phyloP scores from a whole-genome alignment of 1,140 invertebrate species.

The Bombus pyrosoma region DNA sequence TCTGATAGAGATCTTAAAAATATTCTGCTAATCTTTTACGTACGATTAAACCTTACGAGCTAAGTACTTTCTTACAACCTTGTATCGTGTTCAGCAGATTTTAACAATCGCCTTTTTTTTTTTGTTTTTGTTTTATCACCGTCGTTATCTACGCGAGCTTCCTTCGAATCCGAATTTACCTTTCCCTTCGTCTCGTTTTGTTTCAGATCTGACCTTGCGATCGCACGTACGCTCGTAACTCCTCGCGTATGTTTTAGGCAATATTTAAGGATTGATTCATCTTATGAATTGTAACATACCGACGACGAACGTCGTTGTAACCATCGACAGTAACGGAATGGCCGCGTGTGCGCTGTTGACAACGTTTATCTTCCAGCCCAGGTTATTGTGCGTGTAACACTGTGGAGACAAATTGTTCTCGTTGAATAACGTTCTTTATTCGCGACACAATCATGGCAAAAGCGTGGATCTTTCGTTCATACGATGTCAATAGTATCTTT shows the following conservation, averaged over 20 bases:
- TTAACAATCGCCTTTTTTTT: constrained; percentile 51
- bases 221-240: not conserved
- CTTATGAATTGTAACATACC: constrained; percentile 61
- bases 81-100: constrained; percentile 73
- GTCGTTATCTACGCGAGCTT: constrained; percentile 47
- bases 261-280: constrained; percentile 65
- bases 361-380: constrained; percentile 97
- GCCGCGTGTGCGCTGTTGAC: constrained; percentile 76
- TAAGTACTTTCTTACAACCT: constrained; percentile 82
- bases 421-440: too few species aligned
- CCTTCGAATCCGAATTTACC: constrained; percentile 6
- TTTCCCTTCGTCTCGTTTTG: constrained; percentile 19
- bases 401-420: constrained; percentile 76
- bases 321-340: constrained; percentile 60
- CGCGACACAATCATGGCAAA: too few species aligned
- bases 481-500: not conserved
- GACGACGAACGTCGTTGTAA: constrained; percentile 52
- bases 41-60: constrained; percentile 74
- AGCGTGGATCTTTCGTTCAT: not conserved
- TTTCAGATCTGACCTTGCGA: not conserved
- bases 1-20: constrained; percentile 80
- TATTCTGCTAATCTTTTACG: constrained; percentile 78
- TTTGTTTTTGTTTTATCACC: constrained; percentile 53
- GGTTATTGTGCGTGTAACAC: constrained; percentile 95
- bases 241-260: constrained; percentile 18